Percentiles rank a stretch among this genome's conserved stretches.
phyloP scores from a whole-genome alignment of 2,797 vertebrate species.

The Avahi laniger region DNA sequence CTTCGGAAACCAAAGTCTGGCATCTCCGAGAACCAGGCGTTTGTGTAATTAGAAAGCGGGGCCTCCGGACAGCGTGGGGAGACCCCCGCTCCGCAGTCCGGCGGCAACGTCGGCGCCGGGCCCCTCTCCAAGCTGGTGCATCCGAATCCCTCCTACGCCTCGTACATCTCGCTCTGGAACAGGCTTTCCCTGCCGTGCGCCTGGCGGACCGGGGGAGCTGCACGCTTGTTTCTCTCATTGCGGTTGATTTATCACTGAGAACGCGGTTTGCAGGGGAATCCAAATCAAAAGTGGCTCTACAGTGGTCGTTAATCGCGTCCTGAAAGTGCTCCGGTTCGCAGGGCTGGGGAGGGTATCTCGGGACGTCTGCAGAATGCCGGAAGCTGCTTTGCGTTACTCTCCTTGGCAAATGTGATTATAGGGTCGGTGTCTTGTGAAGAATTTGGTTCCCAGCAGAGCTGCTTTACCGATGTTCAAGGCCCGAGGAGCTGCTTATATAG shows the following conservation, averaged over 20 bases:
- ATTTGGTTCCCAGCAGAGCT: too few relatives aligned
- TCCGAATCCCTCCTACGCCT: background rate
- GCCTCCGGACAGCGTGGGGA: too few relatives aligned
- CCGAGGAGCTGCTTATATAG: background rate
- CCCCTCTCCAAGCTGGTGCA: background rate
- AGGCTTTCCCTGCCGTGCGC: constrained; percentile 28
- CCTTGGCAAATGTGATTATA: background rate
- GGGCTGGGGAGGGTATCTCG: background rate
- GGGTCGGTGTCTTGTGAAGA: background rate
- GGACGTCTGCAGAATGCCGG: background rate
- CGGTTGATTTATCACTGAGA: constrained; percentile 78
- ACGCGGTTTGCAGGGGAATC: constrained; percentile 73
- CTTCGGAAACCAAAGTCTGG: background rate
- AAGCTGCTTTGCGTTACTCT: background rate
- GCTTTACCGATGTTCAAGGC: background rate
- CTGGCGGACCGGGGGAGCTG: background rate
- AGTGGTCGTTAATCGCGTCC: constrained; percentile 75
- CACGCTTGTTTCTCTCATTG: constrained; percentile 55
- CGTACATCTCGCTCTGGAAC: background rate
- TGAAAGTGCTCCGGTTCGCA: background rate
- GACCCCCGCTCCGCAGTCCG: accelerated
- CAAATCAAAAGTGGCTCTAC: constrained; percentile 79
- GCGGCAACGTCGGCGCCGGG: accelerated
- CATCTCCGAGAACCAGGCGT: accelerated
- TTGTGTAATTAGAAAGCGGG: background rate